A percentile compares a stretch with the other conserved stretches of the same genome.
Evolutionary conservation across 2,888 invertebrate species (phyloP).

Genomic region (Tineola bisselliella): DNA sequence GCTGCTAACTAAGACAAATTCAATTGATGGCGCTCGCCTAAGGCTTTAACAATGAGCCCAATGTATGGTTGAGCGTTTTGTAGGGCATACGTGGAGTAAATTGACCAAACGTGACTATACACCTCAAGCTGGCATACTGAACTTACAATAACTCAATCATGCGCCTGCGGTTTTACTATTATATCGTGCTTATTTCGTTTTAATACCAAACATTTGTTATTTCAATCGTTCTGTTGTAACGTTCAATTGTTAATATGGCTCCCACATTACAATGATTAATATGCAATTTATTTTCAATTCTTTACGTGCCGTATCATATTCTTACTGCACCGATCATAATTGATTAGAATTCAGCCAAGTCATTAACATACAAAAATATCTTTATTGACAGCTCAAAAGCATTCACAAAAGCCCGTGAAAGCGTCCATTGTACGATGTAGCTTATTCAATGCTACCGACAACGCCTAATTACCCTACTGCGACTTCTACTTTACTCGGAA

Average conservation of each 20-base stretch:
- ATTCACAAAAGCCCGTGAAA: conserved; percentile 43
- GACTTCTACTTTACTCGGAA: conserved; percentile 25
- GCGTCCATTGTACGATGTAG: conserved; percentile 40
- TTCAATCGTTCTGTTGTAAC: neutral
- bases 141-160: conserved; percentile 15
- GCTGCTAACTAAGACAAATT: neutral
- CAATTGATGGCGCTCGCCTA: neutral
- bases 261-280: neutral
- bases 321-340: conserved; percentile 25
- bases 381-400: conserved; percentile 53
- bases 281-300: neutral
- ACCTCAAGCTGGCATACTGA: conserved; percentile 15
- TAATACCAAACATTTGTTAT: neutral
- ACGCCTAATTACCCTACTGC: conserved; percentile 46
- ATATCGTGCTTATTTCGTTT: neutral
- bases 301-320: neutral
- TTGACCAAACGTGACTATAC: conserved; percentile 23
- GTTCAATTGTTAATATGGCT: neutral
- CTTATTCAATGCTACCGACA: conserved; percentile 45
- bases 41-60: conserved; percentile 8
- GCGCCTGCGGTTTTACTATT: conserved; percentile 13
- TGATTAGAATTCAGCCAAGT: conserved; percentile 34
- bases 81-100: conserved; percentile 21
- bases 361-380: conserved; percentile 41
- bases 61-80: conserved; percentile 22